Conservation (phyloP, 1,140 invertebrate genomes). For the Latrodectus geometricus region DNA sequence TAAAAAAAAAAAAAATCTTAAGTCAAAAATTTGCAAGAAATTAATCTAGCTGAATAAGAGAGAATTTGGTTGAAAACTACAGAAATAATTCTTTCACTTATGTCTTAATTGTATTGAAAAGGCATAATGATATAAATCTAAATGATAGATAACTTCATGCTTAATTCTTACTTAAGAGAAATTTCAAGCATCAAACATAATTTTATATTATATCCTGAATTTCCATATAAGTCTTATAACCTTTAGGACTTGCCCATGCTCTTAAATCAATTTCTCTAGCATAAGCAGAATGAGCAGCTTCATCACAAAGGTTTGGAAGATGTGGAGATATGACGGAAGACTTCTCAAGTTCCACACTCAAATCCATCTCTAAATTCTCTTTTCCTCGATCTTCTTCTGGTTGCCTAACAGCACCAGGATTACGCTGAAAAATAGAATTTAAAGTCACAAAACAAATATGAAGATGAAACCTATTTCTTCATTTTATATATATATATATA, state of each 20-base stretch:
- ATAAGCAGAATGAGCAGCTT: slow-evolving; percentile 77
- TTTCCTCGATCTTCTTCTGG: slow-evolving; percentile 90
- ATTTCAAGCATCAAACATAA: no score
- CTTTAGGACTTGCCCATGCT: slow-evolving; percentile 80
- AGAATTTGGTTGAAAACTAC: no score
- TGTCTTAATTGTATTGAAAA: no score
- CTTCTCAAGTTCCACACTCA: slow-evolving; percentile 78
- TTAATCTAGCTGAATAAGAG: not conserved
- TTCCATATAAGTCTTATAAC: slow-evolving; percentile 69
- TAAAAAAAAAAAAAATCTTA: not conserved
- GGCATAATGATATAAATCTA: no score
- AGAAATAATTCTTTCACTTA: no score
- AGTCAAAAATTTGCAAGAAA: not conserved
- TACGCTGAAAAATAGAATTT: slow-evolving; percentile 75
- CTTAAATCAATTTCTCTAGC: slow-evolving; percentile 77
- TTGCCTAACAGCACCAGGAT: slow-evolving; percentile 82
- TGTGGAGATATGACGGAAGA: slow-evolving; percentile 81
- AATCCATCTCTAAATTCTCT: slow-evolving; percentile 84
- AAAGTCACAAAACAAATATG: no score
- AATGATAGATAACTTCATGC: no score
- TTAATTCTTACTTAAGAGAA: no score
- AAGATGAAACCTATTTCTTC: no score
- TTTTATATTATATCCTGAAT: no score
- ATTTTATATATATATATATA: no score
- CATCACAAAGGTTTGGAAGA: slow-evolving; percentile 65